Conservation (phyloP, 1,140 invertebrate genomes). For the Hylaeus anthracinus region DNA sequence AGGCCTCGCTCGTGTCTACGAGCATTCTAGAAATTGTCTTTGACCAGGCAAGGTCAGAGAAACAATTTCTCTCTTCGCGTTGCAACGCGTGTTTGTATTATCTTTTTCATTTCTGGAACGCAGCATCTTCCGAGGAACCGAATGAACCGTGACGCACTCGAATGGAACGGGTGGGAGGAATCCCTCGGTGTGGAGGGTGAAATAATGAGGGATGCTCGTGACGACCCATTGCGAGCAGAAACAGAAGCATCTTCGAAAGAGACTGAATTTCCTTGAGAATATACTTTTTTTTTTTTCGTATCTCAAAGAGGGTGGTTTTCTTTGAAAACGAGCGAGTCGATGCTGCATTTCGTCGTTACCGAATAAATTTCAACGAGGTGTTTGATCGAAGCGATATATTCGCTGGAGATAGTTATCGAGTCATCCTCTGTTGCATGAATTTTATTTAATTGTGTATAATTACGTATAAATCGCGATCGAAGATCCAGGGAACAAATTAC, state of each 20-base stretch:
- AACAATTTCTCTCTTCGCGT: slow-evolving; percentile 21
- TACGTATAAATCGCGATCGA: no score
- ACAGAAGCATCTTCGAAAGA: not conserved
- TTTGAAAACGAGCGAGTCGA: not conserved
- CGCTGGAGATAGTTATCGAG: no score
- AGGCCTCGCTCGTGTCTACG: slow-evolving; percentile 1
- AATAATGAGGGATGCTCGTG: slow-evolving; percentile 1
- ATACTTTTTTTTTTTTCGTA: no score
- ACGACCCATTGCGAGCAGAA: no score
- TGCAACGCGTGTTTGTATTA: not conserved
- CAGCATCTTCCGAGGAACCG: not conserved
- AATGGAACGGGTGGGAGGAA: not conserved
- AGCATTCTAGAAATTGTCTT: slow-evolving; percentile 39
- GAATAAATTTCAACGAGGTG: not conserved
- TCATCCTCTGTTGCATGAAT: no score
- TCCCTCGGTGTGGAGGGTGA: not conserved
- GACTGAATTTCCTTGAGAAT: not conserved
- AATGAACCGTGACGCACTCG: not conserved
- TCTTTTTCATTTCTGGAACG: not conserved
- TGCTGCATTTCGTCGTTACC: not conserved
- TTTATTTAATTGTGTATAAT: no score
- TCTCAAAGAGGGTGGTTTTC: not conserved
- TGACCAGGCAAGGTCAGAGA: slow-evolving; percentile 31
- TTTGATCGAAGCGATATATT: not conserved
- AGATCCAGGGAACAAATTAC: no score